Evolutionary conservation across 2,113 vertebrate species (phyloP).

Genomic region (Pedetes capensis): DNA sequence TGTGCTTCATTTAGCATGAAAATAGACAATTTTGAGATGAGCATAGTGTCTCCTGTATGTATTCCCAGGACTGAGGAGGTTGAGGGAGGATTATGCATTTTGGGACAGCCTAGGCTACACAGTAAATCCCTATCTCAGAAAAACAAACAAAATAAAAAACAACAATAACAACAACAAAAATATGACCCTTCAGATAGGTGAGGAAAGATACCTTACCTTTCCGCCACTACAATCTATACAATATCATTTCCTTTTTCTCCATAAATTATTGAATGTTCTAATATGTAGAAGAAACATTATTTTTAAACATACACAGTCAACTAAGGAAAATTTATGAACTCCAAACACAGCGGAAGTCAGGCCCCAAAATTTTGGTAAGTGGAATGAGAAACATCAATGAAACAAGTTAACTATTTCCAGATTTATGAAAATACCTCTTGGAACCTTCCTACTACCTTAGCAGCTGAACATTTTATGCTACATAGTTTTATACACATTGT

Average conservation of each 20-base stretch:
- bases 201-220: not conserved
- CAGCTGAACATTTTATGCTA: constrained; percentile 54
- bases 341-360: not conserved
- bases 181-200: not conserved
- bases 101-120: not conserved
- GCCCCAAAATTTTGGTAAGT: not conserved
- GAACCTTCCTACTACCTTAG: not conserved
- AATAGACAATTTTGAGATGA: not conserved
- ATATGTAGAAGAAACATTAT: not conserved
- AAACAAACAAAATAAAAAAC: too few relatives aligned
- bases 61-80: not conserved
- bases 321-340: not conserved
- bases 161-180: too few relatives aligned
- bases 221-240: not conserved
- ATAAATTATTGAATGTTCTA: not conserved
- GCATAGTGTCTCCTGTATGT: not conserved
- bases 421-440: constrained; percentile 30
- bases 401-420: constrained; percentile 22
- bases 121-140: too few relatives aligned
- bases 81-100: not conserved
- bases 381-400: not conserved
- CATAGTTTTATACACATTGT: constrained; percentile 37
- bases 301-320: not conserved
- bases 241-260: not conserved
- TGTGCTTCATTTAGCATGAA: not conserved